Evolutionary conservation across 2,113 vertebrate genomes (phyloP).

Genomic region (Bagarius yarrelli): DNA sequence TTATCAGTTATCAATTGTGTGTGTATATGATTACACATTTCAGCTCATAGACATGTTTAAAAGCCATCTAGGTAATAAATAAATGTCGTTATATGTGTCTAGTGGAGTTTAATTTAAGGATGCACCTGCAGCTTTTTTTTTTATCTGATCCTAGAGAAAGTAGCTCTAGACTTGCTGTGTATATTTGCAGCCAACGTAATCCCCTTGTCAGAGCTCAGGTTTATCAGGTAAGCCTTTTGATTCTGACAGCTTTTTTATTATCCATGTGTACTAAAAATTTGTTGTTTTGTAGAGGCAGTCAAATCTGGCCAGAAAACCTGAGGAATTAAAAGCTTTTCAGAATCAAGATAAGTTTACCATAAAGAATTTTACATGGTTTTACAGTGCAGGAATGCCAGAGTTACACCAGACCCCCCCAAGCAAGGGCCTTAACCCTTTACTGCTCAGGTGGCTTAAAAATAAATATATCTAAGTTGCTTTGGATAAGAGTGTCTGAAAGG

Average conservation of each 20-base stretch:
- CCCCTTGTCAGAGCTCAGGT: constrained; percentile 77
- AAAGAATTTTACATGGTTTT: constrained; percentile 63
- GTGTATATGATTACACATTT: constrained; percentile 54
- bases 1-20: background rate
- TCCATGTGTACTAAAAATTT: background rate
- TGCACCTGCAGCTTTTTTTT: constrained; percentile 72
- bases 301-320: constrained; percentile 67
- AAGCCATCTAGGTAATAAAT: no score
- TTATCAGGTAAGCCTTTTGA: constrained; percentile 64
- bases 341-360: constrained; percentile 59
- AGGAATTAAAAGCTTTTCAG: constrained; percentile 71
- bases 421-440: no score
- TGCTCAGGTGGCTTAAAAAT: no score
- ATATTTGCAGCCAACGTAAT: constrained; percentile 77
- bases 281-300: constrained; percentile 70
- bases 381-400: constrained; percentile 2
- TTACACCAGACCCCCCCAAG: background rate
- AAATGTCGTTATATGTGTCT: background rate
- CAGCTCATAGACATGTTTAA: constrained; percentile 41
- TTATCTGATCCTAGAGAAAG: constrained; percentile 74
- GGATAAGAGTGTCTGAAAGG: no score
- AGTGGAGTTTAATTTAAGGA: constrained; percentile 67
- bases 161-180: constrained; percentile 77
- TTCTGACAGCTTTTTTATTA: background rate
- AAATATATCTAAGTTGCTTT: no score